These are phyloP conservation scores for Schizopygopsis malacanthus DNA, from an alignment of 2,797 vertebrate species.

Conservation along the genomic window DNA sequence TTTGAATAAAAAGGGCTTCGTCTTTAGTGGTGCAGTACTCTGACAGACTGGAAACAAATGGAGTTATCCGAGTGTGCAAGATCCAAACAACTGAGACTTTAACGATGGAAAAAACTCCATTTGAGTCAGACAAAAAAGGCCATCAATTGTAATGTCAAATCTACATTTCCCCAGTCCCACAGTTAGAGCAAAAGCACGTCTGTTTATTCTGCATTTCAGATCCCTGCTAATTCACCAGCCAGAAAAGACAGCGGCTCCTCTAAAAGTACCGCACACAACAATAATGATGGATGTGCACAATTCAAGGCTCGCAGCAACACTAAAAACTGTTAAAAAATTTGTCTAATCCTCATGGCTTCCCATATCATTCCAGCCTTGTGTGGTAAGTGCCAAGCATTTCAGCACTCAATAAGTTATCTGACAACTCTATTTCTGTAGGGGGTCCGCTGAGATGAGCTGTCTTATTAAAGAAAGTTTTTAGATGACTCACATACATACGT, in stretches of 20 bases:
- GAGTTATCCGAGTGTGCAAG: neutral
- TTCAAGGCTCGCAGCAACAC: slow-evolving; percentile 56
- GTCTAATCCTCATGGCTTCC: slow-evolving; percentile 65
- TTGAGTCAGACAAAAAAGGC: slow-evolving; percentile 9
- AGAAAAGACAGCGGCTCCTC: neutral
- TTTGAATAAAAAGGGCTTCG: neutral
- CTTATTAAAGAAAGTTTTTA: slow-evolving; percentile 62
- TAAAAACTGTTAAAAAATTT: slow-evolving; percentile 67
- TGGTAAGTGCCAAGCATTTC: slow-evolving; percentile 54
- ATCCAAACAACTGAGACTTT: slow-evolving; percentile 32
- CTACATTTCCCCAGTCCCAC: slow-evolving; percentile 20
- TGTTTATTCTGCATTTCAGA: slow-evolving; percentile 44
- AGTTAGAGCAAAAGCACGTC: slow-evolving; percentile 28
- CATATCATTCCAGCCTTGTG: slow-evolving; percentile 54
- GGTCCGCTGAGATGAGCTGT: slow-evolving; percentile 58
- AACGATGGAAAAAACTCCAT: neutral
- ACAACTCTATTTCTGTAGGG: slow-evolving; percentile 66
- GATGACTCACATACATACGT: slow-evolving; percentile 64
- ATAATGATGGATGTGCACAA: slow-evolving; percentile 65
- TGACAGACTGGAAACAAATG: slow-evolving; percentile 15
- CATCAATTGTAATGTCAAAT: slow-evolving; percentile 37
- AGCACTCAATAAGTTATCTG: slow-evolving; percentile 68
- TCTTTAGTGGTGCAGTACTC: slow-evolving; percentile 3
- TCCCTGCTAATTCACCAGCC: slow-evolving; percentile 33
- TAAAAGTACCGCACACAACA: slow-evolving; percentile 10